phyloP scores from a whole-genome alignment of 1,140 invertebrate genomes.

The Papilio xuthus region DNA sequence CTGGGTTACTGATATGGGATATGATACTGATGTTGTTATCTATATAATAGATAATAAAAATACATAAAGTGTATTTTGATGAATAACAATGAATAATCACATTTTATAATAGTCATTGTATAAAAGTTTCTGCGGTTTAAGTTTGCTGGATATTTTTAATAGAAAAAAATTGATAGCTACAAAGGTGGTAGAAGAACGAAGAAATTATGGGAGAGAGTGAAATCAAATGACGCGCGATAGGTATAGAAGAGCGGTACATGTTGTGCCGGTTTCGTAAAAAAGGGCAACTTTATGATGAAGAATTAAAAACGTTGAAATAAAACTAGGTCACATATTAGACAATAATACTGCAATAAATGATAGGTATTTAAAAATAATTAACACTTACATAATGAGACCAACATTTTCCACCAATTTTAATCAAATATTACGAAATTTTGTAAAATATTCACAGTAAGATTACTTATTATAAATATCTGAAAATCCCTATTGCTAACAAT shows the following conservation, averaged over 20 bases:
- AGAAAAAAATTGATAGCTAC: too few species aligned
- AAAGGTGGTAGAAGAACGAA: too few species aligned
- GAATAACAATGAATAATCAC: not conserved
- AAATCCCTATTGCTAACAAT: not conserved
- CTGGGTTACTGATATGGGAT: too few species aligned
- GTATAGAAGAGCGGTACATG: too few species aligned
- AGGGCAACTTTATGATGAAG: not conserved
- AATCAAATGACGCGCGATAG: too few species aligned
- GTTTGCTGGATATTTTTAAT: too few species aligned
- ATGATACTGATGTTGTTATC: too few species aligned
- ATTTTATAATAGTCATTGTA: not conserved
- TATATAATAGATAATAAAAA: constrained; percentile 29
- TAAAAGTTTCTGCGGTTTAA: not conserved
- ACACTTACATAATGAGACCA: constrained; percentile 44
- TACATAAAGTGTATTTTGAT: constrained; percentile 8
- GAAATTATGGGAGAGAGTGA: too few species aligned
- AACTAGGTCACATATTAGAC: not conserved
- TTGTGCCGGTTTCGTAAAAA: not conserved
- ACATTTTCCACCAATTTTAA: constrained; percentile 37
- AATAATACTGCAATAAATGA: not conserved
- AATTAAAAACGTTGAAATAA: not conserved
- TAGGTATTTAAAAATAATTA: not conserved
- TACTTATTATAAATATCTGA: not conserved
- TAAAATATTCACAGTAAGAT: constrained; percentile 10
- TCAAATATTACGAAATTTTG: not conserved